Conservation (phyloP, 2,888 invertebrate species). For the Aquatica leii region DNA sequence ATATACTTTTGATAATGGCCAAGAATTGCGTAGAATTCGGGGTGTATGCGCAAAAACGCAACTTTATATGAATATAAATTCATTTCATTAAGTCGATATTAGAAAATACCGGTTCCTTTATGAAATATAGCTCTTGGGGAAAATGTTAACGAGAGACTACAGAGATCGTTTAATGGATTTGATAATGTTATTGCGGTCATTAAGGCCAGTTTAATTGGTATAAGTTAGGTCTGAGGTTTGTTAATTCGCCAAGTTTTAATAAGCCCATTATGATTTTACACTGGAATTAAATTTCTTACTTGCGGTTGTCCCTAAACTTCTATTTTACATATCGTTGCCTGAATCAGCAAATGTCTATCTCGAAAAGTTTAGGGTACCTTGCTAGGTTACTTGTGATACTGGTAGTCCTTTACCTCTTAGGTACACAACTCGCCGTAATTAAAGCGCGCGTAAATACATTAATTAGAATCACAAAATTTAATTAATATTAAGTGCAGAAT, state of each 20-base stretch:
- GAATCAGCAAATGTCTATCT: constrained; percentile 18
- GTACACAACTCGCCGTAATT: too few relatives aligned
- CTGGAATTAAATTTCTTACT: constrained; percentile 37
- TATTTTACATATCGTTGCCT: constrained; percentile 19
- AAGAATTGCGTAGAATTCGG: too few relatives aligned
- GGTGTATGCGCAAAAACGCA: background rate
- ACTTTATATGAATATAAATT: constrained; percentile 18
- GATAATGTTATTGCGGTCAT: constrained; percentile 51
- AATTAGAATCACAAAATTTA: constrained; percentile 1
- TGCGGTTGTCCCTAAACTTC: constrained; percentile 12
- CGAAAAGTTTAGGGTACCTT: constrained; percentile 13
- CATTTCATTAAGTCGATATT: constrained; percentile 31
- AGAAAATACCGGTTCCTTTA: constrained; percentile 25
- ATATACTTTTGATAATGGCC: background rate
- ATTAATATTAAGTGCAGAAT: too few relatives aligned
- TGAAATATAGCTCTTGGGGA: constrained; percentile 34
- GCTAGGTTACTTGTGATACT: too few relatives aligned
- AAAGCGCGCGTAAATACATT: background rate
- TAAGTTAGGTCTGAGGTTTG: constrained; percentile 46
- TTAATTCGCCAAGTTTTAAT: constrained; percentile 50
- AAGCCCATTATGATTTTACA: constrained; percentile 47
- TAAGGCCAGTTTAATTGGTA: constrained; percentile 49
- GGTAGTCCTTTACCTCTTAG: too few relatives aligned
- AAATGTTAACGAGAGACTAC: constrained; percentile 39
- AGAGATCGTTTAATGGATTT: constrained; percentile 49